These are phyloP conservation scores for Tenrec ecaudatus DNA, from an alignment of 2,113 vertebrate species.

Conservation along the genomic window DNA sequence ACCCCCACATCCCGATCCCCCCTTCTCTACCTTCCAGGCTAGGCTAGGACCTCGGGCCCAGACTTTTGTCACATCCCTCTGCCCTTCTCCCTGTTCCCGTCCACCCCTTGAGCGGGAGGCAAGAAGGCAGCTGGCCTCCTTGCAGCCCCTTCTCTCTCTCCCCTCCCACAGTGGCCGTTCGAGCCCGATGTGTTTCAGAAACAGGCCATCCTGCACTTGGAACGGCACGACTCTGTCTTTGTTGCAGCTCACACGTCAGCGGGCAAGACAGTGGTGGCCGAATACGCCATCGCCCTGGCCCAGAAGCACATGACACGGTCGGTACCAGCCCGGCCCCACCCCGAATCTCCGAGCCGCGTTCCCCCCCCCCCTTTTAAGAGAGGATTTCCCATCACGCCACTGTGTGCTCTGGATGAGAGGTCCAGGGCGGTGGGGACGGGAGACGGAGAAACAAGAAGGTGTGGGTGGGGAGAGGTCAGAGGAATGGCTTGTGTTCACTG, in stretches of 20 bases:
- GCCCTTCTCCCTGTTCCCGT: not conserved
- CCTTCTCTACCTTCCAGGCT: not conserved
- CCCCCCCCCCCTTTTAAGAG: not conserved
- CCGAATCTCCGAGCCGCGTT: not conserved
- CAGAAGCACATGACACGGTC: conserved; percentile 98
- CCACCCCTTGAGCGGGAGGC: not conserved
- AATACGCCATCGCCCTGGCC: conserved; percentile 95
- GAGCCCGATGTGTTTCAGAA: conserved; percentile 96
- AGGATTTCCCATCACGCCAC: not conserved
- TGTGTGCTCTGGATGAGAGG: not conserved
- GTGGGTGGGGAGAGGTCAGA: not conserved
- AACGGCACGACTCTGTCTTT: conserved; percentile 93
- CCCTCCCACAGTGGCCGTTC: conserved; percentile 91
- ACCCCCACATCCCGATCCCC: not conserved
- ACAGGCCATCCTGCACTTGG: conserved; percentile 93
- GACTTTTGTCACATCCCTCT: rapidly evolving
- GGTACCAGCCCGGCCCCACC: conserved; percentile 81
- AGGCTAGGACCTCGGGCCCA: not conserved
- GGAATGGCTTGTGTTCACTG: not conserved
- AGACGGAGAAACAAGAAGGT: not conserved
- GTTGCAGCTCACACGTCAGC: conserved; percentile 95
- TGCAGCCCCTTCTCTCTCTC: not conserved
- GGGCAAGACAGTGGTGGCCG: conserved; percentile 95
- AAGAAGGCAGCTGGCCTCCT: not conserved
- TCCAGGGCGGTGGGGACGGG: not conserved